Conservation (phyloP, 2,797 vertebrate species). For the Lepus oiostolus region DNA sequence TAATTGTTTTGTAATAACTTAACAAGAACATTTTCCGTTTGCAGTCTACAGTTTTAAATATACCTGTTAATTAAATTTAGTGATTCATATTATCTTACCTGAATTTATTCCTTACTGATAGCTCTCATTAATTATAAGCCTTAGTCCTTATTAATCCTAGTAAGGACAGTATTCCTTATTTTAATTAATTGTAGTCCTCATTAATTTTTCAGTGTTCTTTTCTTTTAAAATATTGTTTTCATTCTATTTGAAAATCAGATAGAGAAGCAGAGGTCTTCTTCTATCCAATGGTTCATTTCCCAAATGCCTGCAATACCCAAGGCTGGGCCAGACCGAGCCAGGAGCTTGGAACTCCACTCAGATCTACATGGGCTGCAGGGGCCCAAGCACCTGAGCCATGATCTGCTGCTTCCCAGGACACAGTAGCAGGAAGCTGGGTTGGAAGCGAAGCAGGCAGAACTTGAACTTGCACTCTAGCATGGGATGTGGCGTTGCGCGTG, state of each 20-base stretch:
- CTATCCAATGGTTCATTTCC: too few relatives aligned
- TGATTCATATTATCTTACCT: not conserved
- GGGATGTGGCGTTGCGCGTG: too few relatives aligned
- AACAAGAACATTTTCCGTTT: conserved; percentile 27
- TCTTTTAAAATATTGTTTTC: too few relatives aligned
- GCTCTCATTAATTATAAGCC: not conserved
- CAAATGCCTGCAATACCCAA: too few relatives aligned
- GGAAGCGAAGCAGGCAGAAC: too few relatives aligned
- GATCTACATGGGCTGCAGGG: too few relatives aligned
- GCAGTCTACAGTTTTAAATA: not conserved
- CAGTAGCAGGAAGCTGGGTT: too few relatives aligned
- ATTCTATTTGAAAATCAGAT: not conserved
- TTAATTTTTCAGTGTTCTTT: not conserved
- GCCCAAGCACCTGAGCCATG: too few relatives aligned
- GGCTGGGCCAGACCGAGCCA: too few relatives aligned
- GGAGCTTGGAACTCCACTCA: too few relatives aligned
- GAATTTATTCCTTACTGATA: conserved; percentile 4
- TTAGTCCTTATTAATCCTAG: not conserved
- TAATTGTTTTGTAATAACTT: conserved; percentile 20
- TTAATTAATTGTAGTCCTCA: not conserved
- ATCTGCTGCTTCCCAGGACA: too few relatives aligned
- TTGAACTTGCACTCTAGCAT: too few relatives aligned
- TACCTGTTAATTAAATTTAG: not conserved
- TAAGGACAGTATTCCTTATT: conserved; percentile 15
- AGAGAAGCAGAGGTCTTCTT: not conserved